Evolutionary conservation across 2,797 vertebrate species (phyloP).

Genomic region (Alcedo atthis): DNA sequence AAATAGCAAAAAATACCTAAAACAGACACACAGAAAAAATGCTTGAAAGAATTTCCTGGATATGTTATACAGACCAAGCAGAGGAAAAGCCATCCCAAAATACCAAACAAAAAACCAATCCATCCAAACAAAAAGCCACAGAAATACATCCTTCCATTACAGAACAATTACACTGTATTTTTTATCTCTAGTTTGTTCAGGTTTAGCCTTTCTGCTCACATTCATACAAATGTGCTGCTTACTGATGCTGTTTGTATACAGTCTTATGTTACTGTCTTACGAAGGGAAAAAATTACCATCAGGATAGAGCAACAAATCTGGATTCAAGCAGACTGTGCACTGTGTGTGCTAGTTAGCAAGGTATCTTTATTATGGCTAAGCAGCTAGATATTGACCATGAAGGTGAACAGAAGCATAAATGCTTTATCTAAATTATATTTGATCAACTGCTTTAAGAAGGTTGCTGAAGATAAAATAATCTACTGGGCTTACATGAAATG

Average conservation of each 20-base stretch:
- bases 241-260: neutral
- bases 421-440: conserved; percentile 60
- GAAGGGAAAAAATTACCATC: neutral
- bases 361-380: conserved; percentile 23
- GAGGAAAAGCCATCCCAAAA: neutral
- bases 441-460: conserved; percentile 43
- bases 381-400: conserved; percentile 42
- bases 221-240: neutral
- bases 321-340: neutral
- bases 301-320: neutral
- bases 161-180: neutral
- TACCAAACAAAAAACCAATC: too few relatives aligned
- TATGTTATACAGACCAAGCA: neutral
- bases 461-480: conserved; percentile 40
- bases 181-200: neutral
- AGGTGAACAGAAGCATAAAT: neutral
- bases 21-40: neutral
- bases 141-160: neutral
- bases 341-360: neutral
- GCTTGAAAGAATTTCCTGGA: neutral
- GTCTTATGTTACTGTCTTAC: neutral
- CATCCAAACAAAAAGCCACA: too few relatives aligned
- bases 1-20: neutral
- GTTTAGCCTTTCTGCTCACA: neutral
- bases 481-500: conserved; percentile 28